Evolutionary conservation across 2,888 invertebrate species (phyloP), one percentile per base, ranked within the genome.

Genomic region (Chymomyza amoena): DNA sequence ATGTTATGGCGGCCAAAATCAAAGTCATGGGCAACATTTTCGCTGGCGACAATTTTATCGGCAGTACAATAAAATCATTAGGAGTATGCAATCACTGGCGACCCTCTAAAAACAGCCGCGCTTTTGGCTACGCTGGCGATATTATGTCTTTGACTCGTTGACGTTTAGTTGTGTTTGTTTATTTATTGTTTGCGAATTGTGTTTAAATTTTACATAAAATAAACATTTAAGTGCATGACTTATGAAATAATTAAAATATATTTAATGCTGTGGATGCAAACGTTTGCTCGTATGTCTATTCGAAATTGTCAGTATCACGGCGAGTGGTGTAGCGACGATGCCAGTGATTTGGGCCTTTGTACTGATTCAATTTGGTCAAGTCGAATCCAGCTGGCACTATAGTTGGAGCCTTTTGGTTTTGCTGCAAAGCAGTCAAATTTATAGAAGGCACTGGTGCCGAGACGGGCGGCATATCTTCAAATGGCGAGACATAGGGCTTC

Each of bases 11-110:
- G 89, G 89, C 75, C 84, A 76, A 88, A 89, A 89, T 89, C 89
- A 89, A 89, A 89, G 89, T 79, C 84, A 72, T 68, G 81, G 74
- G 64, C 72, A 68, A 76, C 77, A 82, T 87, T 81, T 81, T 81
- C 76, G 81, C 84, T 89, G 89, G 90, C 89, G 89, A 89, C 89
- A 89, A 89, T 89, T 90, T 89, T 89, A 89, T 89, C 89, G 82
- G 84, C 87, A 83, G 77, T 81, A 82, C 87, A 89, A 83, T 86
- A 82, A 89, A 88, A 89, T 87, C 80, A 80, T 86, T 84, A 80
- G 73, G 82, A 75, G 75, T 20, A 77, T 73, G 77, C 69, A 56
- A 52, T 57, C 64, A n/a, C 15, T 9, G 18, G 36, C 69, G 51
- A 45, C 60, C 50, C 65, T 65, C 61, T 51, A 9, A 54, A 54